Evolutionary conservation across 2,797 vertebrate genomes (phyloP).

Genomic region (Propithecus deckenii): DNA sequence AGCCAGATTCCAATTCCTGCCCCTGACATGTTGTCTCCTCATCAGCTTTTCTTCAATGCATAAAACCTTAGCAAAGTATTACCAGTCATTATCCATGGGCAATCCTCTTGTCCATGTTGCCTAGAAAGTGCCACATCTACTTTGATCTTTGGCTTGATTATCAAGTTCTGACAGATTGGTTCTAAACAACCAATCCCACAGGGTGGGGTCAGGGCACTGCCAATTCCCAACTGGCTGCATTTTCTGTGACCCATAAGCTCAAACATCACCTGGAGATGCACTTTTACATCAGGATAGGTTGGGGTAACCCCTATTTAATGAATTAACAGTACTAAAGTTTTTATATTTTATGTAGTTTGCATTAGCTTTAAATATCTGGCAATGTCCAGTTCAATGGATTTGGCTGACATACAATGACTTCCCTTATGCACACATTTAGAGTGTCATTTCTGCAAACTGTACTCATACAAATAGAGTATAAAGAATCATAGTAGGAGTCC

Average conservation of each 20-base stretch:
- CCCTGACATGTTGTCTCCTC: background rate
- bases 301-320: background rate
- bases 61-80: background rate
- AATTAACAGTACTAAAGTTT: background rate
- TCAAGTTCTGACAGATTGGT: background rate
- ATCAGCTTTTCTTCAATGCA: background rate
- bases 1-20: background rate
- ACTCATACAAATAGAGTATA: background rate
- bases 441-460: background rate
- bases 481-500: background rate
- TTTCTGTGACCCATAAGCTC: background rate
- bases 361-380: slow-evolving; percentile 4
- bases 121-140: background rate
- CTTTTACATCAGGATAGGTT: background rate
- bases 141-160: slow-evolving; percentile 6
- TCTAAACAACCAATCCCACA: background rate
- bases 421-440: background rate
- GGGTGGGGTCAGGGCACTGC: background rate
- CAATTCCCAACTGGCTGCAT: background rate
- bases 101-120: background rate
- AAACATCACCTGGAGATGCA: background rate
- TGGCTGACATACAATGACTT: background rate
- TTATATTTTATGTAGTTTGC: background rate
- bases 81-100: background rate
- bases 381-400: background rate